Conservation (phyloP, 2,113 vertebrate genomes). For the Gorsachius goisagi region DNA sequence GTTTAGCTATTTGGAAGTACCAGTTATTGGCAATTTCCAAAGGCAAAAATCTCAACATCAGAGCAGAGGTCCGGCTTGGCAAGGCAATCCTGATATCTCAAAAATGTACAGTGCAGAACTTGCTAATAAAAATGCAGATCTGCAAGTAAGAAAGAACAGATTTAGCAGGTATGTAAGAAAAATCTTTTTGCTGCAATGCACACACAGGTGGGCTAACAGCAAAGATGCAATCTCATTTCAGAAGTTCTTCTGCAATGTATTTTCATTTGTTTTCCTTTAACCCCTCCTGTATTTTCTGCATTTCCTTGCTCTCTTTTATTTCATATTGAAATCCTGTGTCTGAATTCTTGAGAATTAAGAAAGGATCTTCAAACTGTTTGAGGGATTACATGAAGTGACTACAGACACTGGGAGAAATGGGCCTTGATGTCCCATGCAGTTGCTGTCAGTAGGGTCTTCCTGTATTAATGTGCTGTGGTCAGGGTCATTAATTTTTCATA, state of each 20-base stretch:
- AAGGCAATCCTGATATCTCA: background rate
- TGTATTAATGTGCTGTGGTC: background rate
- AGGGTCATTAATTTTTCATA: background rate
- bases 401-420: background rate
- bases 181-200: background rate
- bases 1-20: background rate
- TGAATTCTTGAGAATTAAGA: background rate
- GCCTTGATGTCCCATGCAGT: background rate
- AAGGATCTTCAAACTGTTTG: background rate
- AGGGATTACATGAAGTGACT: background rate
- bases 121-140: background rate
- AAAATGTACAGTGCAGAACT: background rate
- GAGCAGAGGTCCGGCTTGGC: background rate
- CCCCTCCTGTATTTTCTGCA: background rate
- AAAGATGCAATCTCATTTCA: background rate
- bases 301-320: background rate
- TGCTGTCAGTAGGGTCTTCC: background rate
- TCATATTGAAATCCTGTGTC: background rate
- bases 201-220: background rate
- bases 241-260: background rate
- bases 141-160: background rate
- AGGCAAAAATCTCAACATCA: background rate
- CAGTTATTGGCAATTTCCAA: background rate
- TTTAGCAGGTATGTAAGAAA: background rate
- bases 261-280: background rate